phyloP scores from a whole-genome alignment of 1,140 invertebrate genomes.

The Globodera rostochiensis region DNA sequence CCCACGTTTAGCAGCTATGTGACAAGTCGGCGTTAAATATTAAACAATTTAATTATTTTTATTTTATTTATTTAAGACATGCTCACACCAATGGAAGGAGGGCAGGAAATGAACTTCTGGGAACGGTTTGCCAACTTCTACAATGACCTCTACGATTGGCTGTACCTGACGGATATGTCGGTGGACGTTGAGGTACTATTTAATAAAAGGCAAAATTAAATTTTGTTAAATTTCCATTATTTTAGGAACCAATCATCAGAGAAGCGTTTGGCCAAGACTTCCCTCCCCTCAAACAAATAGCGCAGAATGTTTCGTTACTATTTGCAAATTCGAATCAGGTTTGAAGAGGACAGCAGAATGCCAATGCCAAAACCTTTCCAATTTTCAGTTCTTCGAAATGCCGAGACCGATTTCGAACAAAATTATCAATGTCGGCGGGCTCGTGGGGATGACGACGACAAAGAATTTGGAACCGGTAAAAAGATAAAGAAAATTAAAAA shows the following conservation, averaged over 20 bases:
- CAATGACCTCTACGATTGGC: neutral
- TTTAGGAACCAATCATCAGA: conserved; percentile 11
- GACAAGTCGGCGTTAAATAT: neutral
- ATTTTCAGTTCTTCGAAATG: conserved; percentile 10
- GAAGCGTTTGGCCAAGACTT: conserved; percentile 7
- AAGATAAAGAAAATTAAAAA: neutral
- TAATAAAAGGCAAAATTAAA: neutral
- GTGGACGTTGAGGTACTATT: neutral
- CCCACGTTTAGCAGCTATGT: conserved; percentile 27
- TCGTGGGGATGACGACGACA: neutral
- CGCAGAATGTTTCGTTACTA: conserved; percentile 4
- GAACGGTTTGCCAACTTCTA: conserved; percentile 12
- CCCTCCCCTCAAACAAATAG: conserved; percentile 7
- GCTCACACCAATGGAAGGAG: neutral
- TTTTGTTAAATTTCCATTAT: neutral
- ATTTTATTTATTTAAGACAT: neutral
- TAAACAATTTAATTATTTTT: neutral
- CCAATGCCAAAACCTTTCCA: neutral
- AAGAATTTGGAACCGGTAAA: conserved; percentile 11
- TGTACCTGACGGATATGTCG: neutral
- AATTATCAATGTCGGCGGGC: conserved; percentile 19
- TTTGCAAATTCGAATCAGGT: conserved; percentile 24
- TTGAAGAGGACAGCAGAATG: neutral
- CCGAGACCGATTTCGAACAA: conserved; percentile 23
- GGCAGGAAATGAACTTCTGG: neutral